Evolutionary conservation across 2,113 vertebrate genomes (phyloP).

Genomic region (Vanacampus margaritifer): DNA sequence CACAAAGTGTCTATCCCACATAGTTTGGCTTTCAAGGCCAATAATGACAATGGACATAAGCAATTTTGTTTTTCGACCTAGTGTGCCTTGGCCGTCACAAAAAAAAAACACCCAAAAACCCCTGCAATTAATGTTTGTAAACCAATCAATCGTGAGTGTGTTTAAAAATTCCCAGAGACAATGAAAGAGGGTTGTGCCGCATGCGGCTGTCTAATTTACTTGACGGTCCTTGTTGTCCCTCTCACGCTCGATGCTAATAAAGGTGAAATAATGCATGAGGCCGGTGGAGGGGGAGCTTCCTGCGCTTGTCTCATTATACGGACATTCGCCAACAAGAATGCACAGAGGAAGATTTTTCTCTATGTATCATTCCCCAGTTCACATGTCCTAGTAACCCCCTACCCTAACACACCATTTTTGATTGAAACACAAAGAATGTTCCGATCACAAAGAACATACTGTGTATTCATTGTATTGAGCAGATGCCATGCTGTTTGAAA

Average conservation of each 20-base stretch:
- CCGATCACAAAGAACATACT: conserved; percentile 9
- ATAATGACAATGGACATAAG: conserved; percentile 60
- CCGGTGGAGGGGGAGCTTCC: conserved; percentile 28
- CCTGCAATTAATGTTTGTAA: conserved; percentile 48
- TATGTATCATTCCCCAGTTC: conserved; percentile 30
- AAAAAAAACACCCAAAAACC: conserved; percentile 27
- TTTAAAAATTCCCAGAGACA: conserved; percentile 37
- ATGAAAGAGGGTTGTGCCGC: not conserved
- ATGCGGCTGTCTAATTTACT: conserved; percentile 24
- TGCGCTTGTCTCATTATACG: conserved; percentile 51
- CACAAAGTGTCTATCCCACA: not conserved
- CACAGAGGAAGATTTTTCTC: conserved; percentile 30
- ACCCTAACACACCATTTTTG: not conserved
- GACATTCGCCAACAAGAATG: conserved; percentile 35
- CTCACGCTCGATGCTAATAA: conserved; percentile 40
- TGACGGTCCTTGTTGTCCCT: conserved; percentile 14
- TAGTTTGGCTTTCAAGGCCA: conserved; percentile 3
- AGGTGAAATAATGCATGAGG: conserved; percentile 60
- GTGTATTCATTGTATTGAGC: too few species aligned
- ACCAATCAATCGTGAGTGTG: conserved; percentile 38
- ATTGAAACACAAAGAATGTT: conserved; percentile 2
- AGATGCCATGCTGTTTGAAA: too few species aligned
- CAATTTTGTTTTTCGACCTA: conserved; percentile 65
- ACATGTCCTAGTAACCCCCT: conserved; percentile 41
- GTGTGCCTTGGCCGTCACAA: conserved; percentile 41